phyloP scores from a whole-genome alignment of 2,113 vertebrate genomes.

The Podilymbus podiceps region DNA sequence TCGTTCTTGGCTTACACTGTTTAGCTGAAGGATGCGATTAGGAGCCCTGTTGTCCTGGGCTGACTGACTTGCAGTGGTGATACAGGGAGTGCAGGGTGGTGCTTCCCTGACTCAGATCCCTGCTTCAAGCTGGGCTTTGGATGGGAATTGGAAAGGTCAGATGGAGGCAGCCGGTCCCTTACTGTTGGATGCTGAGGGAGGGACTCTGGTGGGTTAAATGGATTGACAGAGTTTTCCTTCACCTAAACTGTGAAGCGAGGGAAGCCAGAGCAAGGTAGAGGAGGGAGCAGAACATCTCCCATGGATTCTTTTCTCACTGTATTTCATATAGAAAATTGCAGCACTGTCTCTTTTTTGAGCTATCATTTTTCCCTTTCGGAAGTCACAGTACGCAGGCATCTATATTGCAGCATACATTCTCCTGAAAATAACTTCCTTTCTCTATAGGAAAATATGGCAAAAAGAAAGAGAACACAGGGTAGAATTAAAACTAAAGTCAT shows the following conservation, averaged over 20 bases:
- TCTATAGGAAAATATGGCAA: background rate
- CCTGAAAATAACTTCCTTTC: background rate
- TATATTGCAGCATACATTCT: background rate
- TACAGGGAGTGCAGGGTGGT: background rate
- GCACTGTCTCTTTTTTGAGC: background rate
- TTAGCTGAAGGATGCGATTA: background rate
- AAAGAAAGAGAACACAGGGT: background rate
- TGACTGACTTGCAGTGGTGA: background rate
- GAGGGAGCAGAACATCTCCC: background rate
- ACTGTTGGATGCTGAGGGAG: background rate
- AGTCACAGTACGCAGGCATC: background rate
- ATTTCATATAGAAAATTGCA: background rate
- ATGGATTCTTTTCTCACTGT: background rate
- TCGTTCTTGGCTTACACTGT: background rate
- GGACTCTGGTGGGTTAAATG: background rate
- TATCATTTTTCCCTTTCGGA: background rate
- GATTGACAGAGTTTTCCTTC: background rate
- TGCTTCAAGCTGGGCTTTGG: background rate
- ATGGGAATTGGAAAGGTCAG: background rate
- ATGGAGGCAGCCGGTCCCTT: background rate
- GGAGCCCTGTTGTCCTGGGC: background rate
- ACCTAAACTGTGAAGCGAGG: background rate
- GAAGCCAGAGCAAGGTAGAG: background rate
- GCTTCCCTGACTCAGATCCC: background rate
- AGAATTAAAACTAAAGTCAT: constrained; percentile 42